Base-by-base conservation (phyloP, 2,888 invertebrate species). In the Coremacera marginata region DNA sequence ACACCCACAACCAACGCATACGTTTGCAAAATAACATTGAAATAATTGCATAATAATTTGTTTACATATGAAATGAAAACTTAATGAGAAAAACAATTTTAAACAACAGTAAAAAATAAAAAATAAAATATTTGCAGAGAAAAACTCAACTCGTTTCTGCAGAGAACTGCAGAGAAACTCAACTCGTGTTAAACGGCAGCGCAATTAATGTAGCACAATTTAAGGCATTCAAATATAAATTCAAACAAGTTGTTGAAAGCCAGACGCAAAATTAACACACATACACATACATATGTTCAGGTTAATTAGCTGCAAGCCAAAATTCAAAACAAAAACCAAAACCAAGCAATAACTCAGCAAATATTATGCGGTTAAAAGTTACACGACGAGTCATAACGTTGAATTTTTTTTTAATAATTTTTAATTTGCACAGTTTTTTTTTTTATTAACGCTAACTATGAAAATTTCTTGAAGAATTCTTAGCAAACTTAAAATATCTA, bases 31-130 rank as follows among this genome's bases (percentile, higher is more conserved):
- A 37, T 0, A 44, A 68, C 11, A 25, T 76, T 37, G 57, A 79
- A 79, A 80, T 78, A 81, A 78, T 81, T 79, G 81, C 82, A 80
- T 80, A 78, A 55, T 71, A 60, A 60, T 62, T 70, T 34, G 19
- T 75, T 75, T 76, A 75, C 70, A 65, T 70, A 49, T 70, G 37
- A 25, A 49, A 22, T 70, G 22, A 22, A 70, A 70, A 51, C 9
- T 14, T 25, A 55, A 57, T 25, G 16, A 34, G 14, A 71, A 25
- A 75, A 19, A 62, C 55, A 67, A 78, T 75, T 52, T 57, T 72
- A 70, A 72, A 44, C 27, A 63, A 76, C n/a, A 70, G 55, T 5
- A 25, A 68, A 27, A 67, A 77, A 70, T 65, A 74, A 37, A 31
- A 31, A 57, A 44, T 7, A 44, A 44, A 31, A 65, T 73, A 27